Evolutionary conservation across 2,113 vertebrate genomes (phyloP).

Genomic region (Colossoma macropomum): DNA sequence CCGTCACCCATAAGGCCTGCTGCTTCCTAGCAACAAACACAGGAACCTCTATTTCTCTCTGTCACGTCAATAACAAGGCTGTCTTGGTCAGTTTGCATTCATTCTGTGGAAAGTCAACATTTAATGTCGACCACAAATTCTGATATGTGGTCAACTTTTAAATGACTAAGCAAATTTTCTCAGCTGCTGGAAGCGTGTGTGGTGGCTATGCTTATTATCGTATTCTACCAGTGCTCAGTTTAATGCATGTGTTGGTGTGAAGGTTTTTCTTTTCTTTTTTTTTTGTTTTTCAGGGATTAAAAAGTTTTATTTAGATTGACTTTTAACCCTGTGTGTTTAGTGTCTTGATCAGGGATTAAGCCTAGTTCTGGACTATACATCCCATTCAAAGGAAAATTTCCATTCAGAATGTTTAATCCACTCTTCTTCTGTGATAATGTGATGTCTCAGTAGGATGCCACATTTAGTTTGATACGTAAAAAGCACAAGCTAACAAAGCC

Average conservation of each 20-base stretch:
- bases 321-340: no score
- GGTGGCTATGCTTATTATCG: background rate
- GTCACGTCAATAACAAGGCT: background rate
- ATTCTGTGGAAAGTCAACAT: constrained; percentile 34
- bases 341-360: no score
- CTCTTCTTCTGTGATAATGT: no score
- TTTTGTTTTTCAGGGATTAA: no score
- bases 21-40: constrained; percentile 5
- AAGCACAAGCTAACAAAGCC: no score
- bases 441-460: no score
- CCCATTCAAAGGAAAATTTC: no score
- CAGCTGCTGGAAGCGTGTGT: background rate
- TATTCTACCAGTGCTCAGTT: background rate
- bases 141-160: constrained; percentile 4
- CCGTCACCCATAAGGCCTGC: background rate
- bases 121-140: constrained; percentile 2
- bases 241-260: background rate
- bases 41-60: background rate
- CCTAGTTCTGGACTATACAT: no score
- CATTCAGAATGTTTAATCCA: no score
- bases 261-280: no score
- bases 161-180: constrained; percentile 21
- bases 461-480: no score
- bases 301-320: no score
- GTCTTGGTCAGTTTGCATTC: constrained; percentile 22